Percentiles rank a stretch among this genome's conserved stretches.
Conservation (phyloP, 2,113 vertebrate genomes). For the Apistogramma diplotaenia region DNA sequence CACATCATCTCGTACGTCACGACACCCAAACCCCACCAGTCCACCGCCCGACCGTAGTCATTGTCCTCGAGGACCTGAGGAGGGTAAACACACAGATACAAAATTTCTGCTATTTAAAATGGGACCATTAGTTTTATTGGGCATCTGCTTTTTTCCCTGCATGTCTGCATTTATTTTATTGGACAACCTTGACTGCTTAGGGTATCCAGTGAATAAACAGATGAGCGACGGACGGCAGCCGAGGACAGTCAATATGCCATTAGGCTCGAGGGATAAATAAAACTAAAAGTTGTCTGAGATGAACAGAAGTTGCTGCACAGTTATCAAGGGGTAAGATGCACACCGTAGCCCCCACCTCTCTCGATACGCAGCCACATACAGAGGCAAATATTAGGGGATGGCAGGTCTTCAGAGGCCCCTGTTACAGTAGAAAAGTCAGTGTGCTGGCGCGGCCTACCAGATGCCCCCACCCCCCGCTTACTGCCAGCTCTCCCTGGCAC, state of each 20-base stretch:
- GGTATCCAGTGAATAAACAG: slow-evolving; percentile 36
- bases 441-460: slow-evolving; percentile 39
- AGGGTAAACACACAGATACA: not conserved
- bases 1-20: slow-evolving; percentile 99
- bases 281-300: slow-evolving; percentile 21
- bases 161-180: slow-evolving; percentile 49
- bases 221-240: slow-evolving; percentile 25
- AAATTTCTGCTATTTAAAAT: not conserved
- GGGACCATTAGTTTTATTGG: slow-evolving; percentile 44
- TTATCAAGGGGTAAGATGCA: slow-evolving; percentile 8
- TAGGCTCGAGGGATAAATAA: slow-evolving; percentile 29
- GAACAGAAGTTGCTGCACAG: slow-evolving; percentile 19
- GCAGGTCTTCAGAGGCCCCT: slow-evolving; percentile 57
- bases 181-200: slow-evolving; percentile 3
- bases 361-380: slow-evolving; percentile 11
- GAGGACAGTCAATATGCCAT: slow-evolving; percentile 34
- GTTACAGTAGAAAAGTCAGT: slow-evolving; percentile 48
- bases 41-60: slow-evolving; percentile 94
- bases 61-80: slow-evolving; percentile 93
- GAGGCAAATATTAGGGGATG: slow-evolving; percentile 54
- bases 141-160: slow-evolving; percentile 41
- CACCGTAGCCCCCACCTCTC: not conserved
- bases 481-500: slow-evolving; percentile 60
- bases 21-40: slow-evolving; percentile 98
- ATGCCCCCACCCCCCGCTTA: slow-evolving; percentile 36